Evolutionary conservation across 2,113 vertebrate species (phyloP).

Genomic region (Crotophaga sulcirostris): DNA sequence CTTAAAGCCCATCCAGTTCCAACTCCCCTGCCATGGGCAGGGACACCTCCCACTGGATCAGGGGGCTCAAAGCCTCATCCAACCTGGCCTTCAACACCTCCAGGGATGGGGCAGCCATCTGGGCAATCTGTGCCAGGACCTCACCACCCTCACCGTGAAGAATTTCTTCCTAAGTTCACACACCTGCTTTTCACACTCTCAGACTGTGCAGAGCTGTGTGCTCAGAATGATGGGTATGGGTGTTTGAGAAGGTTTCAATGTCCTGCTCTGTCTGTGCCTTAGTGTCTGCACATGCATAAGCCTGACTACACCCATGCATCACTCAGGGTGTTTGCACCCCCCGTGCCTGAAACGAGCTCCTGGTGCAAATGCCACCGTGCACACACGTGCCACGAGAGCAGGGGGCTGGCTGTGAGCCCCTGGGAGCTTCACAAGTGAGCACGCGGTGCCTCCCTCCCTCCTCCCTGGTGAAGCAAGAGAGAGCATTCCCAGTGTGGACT

Average conservation of each 20-base stretch:
- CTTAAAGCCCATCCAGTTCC: no score
- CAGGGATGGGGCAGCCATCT: no score
- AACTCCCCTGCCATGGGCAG: no score
- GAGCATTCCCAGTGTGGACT: conserved; percentile 12
- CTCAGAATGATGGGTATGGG: rapidly evolving
- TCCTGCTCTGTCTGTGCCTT: neutral
- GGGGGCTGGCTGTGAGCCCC: neutral
- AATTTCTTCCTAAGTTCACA: no score
- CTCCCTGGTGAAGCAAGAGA: neutral
- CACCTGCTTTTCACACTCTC: neutral
- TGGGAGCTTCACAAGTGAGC: neutral
- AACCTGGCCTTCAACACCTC: no score
- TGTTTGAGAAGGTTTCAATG: neutral
- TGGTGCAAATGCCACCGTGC: neutral
- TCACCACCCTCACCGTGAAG: no score
- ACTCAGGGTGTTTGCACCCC: neutral
- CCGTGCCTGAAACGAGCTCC: rapidly evolving
- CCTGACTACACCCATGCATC: neutral
- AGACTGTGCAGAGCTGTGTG: neutral
- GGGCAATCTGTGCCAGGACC: no score
- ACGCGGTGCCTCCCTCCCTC: neutral
- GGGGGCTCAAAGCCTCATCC: no score
- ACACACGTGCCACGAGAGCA: rapidly evolving
- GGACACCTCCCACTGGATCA: no score
- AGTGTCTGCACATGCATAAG: no score